phyloP scores from a whole-genome alignment of 2,888 invertebrate genomes.

The Macropis europaea region DNA sequence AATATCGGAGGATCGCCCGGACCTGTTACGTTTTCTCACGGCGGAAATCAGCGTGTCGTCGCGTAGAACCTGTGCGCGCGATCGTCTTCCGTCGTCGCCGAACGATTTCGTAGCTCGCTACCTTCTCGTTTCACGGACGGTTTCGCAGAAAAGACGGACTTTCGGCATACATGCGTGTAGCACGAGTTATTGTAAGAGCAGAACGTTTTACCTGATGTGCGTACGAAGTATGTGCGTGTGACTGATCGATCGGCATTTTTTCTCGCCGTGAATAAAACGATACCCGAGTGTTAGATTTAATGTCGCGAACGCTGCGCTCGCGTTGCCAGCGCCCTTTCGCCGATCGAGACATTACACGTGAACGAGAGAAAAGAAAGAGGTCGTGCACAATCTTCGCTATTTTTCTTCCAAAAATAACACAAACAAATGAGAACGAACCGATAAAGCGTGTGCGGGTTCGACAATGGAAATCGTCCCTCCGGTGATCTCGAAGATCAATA shows the following conservation, averaged over 20 bases:
- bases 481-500: too few relatives aligned
- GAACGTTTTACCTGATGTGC: too few relatives aligned
- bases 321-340: too few relatives aligned
- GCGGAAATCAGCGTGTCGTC: not conserved
- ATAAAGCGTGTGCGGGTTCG: constrained; percentile 50
- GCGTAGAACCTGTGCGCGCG: constrained; percentile 25
- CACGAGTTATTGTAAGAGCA: constrained; percentile 8
- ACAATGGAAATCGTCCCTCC: constrained; percentile 37
- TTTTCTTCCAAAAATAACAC: constrained; percentile 12
- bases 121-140: too few relatives aligned
- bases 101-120: not conserved
- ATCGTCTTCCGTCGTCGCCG: not conserved
- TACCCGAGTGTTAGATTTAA: too few relatives aligned
- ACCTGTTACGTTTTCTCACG: not conserved
- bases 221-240: constrained; percentile 36
- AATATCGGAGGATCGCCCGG: constrained; percentile 30
- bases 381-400: constrained; percentile 15
- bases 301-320: too few relatives aligned
- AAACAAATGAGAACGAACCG: constrained; percentile 1
- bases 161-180: constrained; percentile 11
- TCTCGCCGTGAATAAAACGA: constrained; percentile 5
- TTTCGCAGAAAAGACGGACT: not conserved
- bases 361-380: not conserved
- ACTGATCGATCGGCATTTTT: constrained; percentile 8
- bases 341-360: too few relatives aligned